Evolutionary conservation across 2,113 vertebrate genomes (phyloP), one percentile per base, ranked within the genome.

Genomic region (Antigone vipio): DNA sequence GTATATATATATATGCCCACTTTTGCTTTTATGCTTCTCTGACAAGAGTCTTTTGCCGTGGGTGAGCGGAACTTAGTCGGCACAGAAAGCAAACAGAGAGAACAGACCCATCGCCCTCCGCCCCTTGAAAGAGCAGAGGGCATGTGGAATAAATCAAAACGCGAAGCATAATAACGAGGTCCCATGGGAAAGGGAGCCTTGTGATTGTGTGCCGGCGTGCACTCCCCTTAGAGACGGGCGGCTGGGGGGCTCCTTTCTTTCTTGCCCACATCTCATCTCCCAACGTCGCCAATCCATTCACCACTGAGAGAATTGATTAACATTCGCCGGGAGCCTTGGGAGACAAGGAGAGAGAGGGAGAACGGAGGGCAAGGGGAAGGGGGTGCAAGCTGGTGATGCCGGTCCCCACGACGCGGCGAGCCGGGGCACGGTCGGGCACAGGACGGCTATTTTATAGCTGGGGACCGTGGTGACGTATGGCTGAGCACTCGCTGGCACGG

Each of bases 121-220:
- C 96, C 96, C 96, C 95, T 92, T 72, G 78, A 93, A 84, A 75
- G 97, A 97, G 92, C 68, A 85, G 88, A 92, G 95, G 96, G 92
- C 98, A 98, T 97, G 98, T 95, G 97, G 98, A 97, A 97, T 96
- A 96, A 98, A 98, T 98, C 97, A 98, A 96, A 95, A 82, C 63
- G 40, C 16, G 79, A 92, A 92, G 97, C 93, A 85, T 86, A 88
- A 81, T 85, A 82, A 95, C 95, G 27, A 93, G 89, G 66, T 96
- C 84, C 92, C 93, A 93, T 95, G 97, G 96, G 97, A 98, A 98
- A 97, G 92, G 42, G 78, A 98, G 95, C 91, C 81, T 59, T 77
- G 94, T n/a, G 82, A 96, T 96, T 97, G 91, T 97, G 91, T 93
- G 82, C 59, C 56, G 88, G 73, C 88, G 56, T 84, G 93, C 90